Conservation (phyloP, 92 coral and sea anemone species). For the Zoanthus solanderi region DNA sequence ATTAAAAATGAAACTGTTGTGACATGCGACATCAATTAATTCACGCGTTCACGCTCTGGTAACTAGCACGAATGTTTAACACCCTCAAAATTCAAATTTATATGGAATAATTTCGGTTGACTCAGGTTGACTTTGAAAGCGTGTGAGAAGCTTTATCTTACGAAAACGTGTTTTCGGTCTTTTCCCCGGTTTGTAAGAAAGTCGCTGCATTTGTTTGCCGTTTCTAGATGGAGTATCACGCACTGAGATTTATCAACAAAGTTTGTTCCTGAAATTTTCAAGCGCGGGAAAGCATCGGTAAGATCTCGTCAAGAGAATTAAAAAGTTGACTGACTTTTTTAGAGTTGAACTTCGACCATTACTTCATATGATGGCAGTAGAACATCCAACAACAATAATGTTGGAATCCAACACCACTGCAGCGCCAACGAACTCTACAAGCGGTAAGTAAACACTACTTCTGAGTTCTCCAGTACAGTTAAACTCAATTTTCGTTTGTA, state of each 20-base stretch:
- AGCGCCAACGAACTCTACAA: conserved; percentile 9
- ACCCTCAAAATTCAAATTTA: neutral
- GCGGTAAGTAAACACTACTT: neutral
- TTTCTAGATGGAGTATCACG: neutral
- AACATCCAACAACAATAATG: conserved; percentile 4
- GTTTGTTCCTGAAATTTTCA: neutral
- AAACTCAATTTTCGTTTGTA: neutral
- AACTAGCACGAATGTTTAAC: neutral
- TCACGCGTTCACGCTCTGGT: conserved; percentile 8
- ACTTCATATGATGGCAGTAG: neutral
- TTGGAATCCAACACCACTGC: conserved; percentile 17
- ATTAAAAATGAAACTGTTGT: neutral
- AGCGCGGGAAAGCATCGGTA: conserved; percentile 25
- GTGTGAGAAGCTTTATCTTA: neutral
- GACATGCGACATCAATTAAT: conserved; percentile 14
- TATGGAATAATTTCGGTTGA: conserved; percentile 25
- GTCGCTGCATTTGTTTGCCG: neutral
- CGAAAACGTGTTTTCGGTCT: neutral
- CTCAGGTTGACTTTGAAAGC: neutral
- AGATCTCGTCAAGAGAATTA: neutral
- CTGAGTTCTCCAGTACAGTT: too few species aligned
- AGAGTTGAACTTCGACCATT: neutral
- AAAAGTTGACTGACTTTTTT: neutral
- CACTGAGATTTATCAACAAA: neutral
- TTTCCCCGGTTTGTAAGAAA: neutral